Evolutionary conservation across 2,888 invertebrate species (phyloP), one percentile per base, ranked within the genome.

Genomic region (Athalia circularis): DNA sequence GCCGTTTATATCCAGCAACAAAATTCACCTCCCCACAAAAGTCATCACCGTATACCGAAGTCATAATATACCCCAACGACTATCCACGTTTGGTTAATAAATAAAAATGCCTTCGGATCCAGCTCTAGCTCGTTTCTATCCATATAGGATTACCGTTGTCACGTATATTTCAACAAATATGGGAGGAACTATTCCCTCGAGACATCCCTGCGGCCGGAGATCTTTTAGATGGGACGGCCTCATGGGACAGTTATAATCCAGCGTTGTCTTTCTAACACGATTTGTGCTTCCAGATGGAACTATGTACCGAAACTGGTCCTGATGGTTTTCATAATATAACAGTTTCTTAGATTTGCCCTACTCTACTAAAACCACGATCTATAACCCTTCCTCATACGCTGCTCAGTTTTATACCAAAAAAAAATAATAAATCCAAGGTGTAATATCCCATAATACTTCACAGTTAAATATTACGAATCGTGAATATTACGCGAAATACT

Each of bases 321-420:
- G 59, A 72, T 47, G 57, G 59, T 57, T 72, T 59, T 47, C 45
- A 72, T 72, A 47, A 47, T 59, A 29, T 29, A 29, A 29, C 29
- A 29, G 45, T 72, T 72, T 45, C 59, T 72, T 59, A 72, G 72
- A 72, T 72, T 72, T 72, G 72, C 72, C 47, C 72, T 47, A 72
- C 72, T 72, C 57, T 72, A 11, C 47, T 72, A 72, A 29, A 72
- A 57, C 72, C 47, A 72, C 72, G 72, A 72, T 72, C 72, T 72
- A 72, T 43, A 59, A 59, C 57, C 59, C 72, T 13, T 54, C 45
- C 15, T 43, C 13, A 59, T 72, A 15, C 70, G 54, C 70, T 72
- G 57, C 15, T 9, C 15, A 57, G 59, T 57, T 0, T 29, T 29
- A 13, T 72, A 68, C 68, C 29, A 29, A 52, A 68, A 29, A 29